Conservation (phyloP, 1,140 invertebrate genomes). For the Battus philenor region DNA sequence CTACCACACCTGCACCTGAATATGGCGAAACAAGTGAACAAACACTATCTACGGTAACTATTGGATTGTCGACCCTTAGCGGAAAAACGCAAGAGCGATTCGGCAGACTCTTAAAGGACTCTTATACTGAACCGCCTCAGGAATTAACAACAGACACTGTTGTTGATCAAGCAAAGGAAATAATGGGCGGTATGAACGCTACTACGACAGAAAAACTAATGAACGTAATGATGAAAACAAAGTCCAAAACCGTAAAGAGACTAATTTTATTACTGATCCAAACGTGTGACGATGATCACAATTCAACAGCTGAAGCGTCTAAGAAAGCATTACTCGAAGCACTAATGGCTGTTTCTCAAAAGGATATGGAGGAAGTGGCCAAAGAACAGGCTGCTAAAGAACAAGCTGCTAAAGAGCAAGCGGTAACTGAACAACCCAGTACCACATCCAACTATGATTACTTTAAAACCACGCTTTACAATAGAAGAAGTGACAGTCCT, state of each 20-base stretch:
- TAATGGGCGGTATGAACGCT: constrained; percentile 85
- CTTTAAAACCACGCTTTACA: constrained; percentile 34
- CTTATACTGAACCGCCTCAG: constrained; percentile 50
- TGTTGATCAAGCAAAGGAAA: constrained; percentile 81
- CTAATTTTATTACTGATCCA: constrained; percentile 85
- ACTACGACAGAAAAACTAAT: constrained; percentile 84
- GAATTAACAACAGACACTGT: constrained; percentile 76
- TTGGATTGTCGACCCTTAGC: constrained; percentile 36
- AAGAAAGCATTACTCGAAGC: constrained; percentile 80
- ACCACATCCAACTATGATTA: constrained; percentile 42
- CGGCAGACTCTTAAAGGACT: constrained; percentile 47
- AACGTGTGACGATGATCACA: constrained; percentile 83
- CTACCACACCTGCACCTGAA: constrained; percentile 26
- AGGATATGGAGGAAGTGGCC: constrained; percentile 70
- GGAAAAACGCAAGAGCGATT: constrained; percentile 33
- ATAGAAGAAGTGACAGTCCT: constrained; percentile 46
- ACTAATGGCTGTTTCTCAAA: constrained; percentile 78
- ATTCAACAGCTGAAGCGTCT: constrained; percentile 80
- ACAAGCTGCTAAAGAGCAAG: constrained; percentile 45
- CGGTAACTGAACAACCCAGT: constrained; percentile 35
- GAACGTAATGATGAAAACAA: constrained; percentile 87
- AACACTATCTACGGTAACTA: constrained; percentile 34
- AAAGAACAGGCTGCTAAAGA: constrained; percentile 45
- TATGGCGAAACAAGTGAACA: constrained; percentile 34
- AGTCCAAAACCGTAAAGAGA: constrained; percentile 84